Base-by-base conservation (phyloP, 2,797 vertebrate species). In the Fundulus diaphanus region DNA sequence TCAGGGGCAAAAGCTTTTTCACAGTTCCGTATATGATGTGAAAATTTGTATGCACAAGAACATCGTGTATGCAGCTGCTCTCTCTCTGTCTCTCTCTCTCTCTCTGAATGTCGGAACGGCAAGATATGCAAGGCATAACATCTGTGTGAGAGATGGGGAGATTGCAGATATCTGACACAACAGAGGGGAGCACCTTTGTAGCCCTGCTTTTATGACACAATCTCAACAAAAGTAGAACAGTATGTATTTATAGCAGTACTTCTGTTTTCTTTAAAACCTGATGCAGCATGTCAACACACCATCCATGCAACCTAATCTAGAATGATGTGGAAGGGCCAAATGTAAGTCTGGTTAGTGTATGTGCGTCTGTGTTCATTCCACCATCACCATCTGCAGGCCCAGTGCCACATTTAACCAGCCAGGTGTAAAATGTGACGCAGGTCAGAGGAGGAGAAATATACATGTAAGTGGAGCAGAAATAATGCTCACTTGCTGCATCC, bases 381-480 rank as follows among this genome's bases (percentile, higher is more conserved):
- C 78, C 70, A 76, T 72, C 74, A 81, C 68, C 77, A 72, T 83
- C 80, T 79, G 66, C 74, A 84, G 82, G 74, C 84, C 80, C 72
- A 76, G 83, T 88, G 90, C 85, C 89, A 93, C 90, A 89, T 91
- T 90, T 91, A 91, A 78, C 86, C 91, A 91, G 79, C 87, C 92
- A 91, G 88, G 90, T 93, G 91, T 93, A 85, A 93, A 93, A 92
- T 83, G 77, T 77, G 83, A 78, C 85, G 77, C 81, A 82, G 88
- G 89, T 91, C 89, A 90, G 87, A 89, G 84, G 89, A 90, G 85
- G 87, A 87, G 74, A 89, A 71, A 77, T 88, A 86, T 37, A 71
- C 68, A 40, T 77, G 77, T 73, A 87, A 91, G 88, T 88, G 82
- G 74, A 89, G 87, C 86, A 82, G 88, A 92, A 89, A 88, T 86